Percentiles rank a stretch among this genome's conserved stretches.
These are phyloP conservation scores for Neodiprion fabricii DNA, from an alignment of 1,140 invertebrate genomes.

Conservation along the genomic window DNA sequence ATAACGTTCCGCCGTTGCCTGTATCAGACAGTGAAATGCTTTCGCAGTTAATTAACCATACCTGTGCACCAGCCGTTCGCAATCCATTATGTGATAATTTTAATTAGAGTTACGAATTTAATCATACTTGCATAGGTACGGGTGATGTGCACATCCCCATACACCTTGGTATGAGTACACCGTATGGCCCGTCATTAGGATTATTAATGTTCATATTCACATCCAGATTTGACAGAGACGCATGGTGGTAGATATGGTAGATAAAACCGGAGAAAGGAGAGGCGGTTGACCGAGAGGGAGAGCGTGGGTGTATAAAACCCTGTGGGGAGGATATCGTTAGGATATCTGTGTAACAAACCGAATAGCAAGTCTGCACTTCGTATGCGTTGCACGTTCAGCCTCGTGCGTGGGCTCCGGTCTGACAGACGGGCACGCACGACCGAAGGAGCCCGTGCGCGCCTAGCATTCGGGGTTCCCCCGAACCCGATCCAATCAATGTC, in stretches of 20 bases:
- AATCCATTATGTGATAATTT: not conserved
- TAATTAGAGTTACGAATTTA: constrained; percentile 3
- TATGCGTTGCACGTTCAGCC: constrained; percentile 3
- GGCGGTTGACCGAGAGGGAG: not conserved
- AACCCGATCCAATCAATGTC: constrained; percentile 4
- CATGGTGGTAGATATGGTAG: not conserved
- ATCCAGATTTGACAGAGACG: not conserved
- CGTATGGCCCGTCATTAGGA: constrained; percentile 1
- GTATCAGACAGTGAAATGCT: not conserved
- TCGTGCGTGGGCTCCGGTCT: constrained; percentile 2
- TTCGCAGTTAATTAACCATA: not conserved
- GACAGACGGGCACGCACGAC: constrained; percentile 1
- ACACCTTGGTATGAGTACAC: not conserved
- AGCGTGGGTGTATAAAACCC: not conserved
- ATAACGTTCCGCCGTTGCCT: not conserved
- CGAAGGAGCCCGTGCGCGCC: not conserved
- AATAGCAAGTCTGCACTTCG: constrained; percentile 5
- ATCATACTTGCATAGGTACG: not conserved
- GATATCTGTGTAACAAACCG: constrained; percentile 7
- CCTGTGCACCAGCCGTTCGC: not conserved
- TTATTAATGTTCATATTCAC: not conserved
- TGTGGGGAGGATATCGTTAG: not conserved
- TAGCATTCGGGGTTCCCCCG: not conserved
- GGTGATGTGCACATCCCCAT: not conserved
- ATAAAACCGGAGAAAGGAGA: not conserved